Percentiles rank a stretch among this genome's conserved stretches.
phyloP scores from a whole-genome alignment of 2,797 vertebrate genomes.

The Lutjanus campechanus region DNA sequence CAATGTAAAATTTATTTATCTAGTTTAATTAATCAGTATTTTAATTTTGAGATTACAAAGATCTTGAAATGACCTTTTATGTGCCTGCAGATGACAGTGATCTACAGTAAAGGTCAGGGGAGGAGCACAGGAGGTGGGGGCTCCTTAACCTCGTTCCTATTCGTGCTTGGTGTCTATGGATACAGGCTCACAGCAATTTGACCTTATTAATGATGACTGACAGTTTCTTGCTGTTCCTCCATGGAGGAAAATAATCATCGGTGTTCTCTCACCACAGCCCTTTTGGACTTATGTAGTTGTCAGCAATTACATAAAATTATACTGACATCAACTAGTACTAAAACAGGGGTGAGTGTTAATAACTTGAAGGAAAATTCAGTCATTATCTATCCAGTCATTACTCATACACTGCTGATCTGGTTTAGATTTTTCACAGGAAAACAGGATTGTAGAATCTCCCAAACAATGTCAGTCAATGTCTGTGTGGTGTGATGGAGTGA shows the following conservation, averaged over 20 bases:
- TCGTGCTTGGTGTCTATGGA: slow-evolving; percentile 23
- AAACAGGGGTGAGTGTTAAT: neutral
- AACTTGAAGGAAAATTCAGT: neutral
- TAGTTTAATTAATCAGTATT: neutral
- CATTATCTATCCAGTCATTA: no score
- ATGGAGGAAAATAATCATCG: slow-evolving; percentile 19
- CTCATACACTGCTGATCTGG: no score
- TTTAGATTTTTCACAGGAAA: no score
- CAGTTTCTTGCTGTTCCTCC: slow-evolving; percentile 25
- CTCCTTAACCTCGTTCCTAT: slow-evolving; percentile 14
- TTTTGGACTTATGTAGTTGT: slow-evolving; percentile 14
- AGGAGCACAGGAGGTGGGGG: neutral
- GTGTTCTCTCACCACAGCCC: slow-evolving; percentile 3
- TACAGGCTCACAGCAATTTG: slow-evolving; percentile 42
- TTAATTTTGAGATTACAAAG: neutral
- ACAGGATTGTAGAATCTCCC: no score
- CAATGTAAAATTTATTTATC: neutral
- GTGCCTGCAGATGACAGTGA: neutral
- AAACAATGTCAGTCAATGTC: no score
- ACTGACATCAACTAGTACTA: neutral
- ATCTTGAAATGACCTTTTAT: neutral
- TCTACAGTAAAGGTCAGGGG: slow-evolving; percentile 14
- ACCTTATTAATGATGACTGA: slow-evolving; percentile 47
- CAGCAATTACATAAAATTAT: neutral
- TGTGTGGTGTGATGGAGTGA: no score